Evolutionary conservation across 1,140 invertebrate genomes (phyloP), one percentile per base, ranked within the genome.

Genomic region (Eubasilissa regina): DNA sequence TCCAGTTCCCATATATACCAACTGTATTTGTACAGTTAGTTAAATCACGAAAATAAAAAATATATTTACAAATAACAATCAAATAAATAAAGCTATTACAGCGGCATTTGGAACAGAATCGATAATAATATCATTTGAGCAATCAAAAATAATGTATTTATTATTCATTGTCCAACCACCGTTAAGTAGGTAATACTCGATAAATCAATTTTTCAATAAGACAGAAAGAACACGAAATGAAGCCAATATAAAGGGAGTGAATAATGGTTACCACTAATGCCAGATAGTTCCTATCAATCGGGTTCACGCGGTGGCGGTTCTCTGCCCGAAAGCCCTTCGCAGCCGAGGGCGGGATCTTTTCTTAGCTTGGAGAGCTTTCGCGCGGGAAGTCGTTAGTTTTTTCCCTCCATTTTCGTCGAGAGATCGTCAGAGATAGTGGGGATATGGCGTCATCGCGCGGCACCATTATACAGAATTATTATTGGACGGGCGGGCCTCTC

Each of bases 301-400:
- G 44, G n/a, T 68, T 68, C 64, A 8, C n/a, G 43, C 43, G 15
- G 21, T 43, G 62, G 19, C 44, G 44, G 64, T 45, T 45, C 64
- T 68, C 45, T 17, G 45, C 4, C n/a, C 44, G 15, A 68, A 68
- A 68, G 64, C 64, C n/a, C 48, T 48, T n/a, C 25, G 4, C n/a
- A 68, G 48, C 48, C n/a, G 15, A 48, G 62, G 35, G 43, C 0
- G 43, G 43, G 43, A 15, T n/a, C 64, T 45, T 68, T 68, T 45
- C 64, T 48, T 44, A 9, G 9, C 19, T n/a, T 9, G 35, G 64
- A 68, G 15, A 68, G 64, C 6, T 47, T 68, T 68, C 15, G 13
- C 60, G 60, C 60, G 64, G 64, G 44, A 68, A 68, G 64, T 47
- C 64, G 64, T 68, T 68, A 68, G 64, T 68, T 68, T 68, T 64